Evolutionary conservation across 2,797 vertebrate genomes (phyloP), one percentile per base, ranked within the genome.

Genomic region (Rhadinocentrus ornatus): DNA sequence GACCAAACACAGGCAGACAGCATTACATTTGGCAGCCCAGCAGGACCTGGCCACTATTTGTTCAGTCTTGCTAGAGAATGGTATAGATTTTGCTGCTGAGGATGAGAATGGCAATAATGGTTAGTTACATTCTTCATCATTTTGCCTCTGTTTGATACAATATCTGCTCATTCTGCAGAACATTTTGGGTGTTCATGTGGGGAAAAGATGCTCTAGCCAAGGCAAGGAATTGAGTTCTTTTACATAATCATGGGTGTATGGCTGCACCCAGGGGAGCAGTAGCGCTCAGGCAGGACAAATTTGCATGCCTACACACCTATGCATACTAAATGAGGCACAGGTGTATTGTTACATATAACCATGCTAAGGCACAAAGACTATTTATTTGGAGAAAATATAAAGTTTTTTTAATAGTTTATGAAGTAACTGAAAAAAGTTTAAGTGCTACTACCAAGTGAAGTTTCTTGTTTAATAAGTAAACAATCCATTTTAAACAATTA

Each of bases 91-190:
- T n/a, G 92, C 95, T 37, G 97, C 97, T 1, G 94, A 97, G 67
- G 98, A 99, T 86, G 98, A 99, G 90, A 99, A 99, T 61, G 97
- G 97, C 75, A 99, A 96, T 87, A 99, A 99, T 0, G 98, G 98
- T 99, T 95, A 37, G 4, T 52, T 44, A 11, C 12, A 44, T 62
- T 3, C 18, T 31, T 39, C 10, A n/a, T 29, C 53, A 11, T 13
- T 22, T 16, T 48, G 1, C 0, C 46, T 15, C 13, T 27, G n/a
- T 54, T 41, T 7, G 44, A n/a, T 46, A 6, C 44, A n/a, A 15
- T 16, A 4, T 41, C 39, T 41, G 18, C 44, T 46, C 18, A n/a
- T 46, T 18, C 52, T 15, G 5, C 24, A 27, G 26, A 27, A 53
- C 26, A 53, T 7, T 0, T 27, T 3, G 3, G 9, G 10, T 11